Evolutionary conservation across 2,888 invertebrate species (phyloP).

Genomic region (Polia nebulosa): DNA sequence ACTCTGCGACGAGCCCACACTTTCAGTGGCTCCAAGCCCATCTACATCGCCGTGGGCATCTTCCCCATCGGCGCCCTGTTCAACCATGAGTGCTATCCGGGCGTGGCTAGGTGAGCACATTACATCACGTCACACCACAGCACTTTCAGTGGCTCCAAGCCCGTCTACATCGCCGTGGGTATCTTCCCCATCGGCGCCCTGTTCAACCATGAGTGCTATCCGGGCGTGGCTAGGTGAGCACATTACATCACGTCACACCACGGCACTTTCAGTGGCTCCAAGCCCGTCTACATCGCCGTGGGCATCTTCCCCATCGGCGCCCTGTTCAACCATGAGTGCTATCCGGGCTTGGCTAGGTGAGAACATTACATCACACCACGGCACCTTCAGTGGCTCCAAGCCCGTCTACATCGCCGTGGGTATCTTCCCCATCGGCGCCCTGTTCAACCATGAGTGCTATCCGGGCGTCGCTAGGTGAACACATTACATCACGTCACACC

Average conservation of each 20-base stretch:
- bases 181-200: slow-evolving; percentile 90
- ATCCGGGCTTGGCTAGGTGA: slow-evolving; percentile 94
- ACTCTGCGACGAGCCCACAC: slow-evolving; percentile 90
- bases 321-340: slow-evolving; percentile 96
- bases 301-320: slow-evolving; percentile 88
- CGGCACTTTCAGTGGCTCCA: neutral
- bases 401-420: slow-evolving; percentile 64
- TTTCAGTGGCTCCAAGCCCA: slow-evolving; percentile 88
- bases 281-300: slow-evolving; percentile 65
- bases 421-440: slow-evolving; percentile 89
- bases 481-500: too few species aligned
- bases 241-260: too few species aligned
- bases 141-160: neutral
- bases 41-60: slow-evolving; percentile 93
- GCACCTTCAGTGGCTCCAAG: neutral
- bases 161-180: slow-evolving; percentile 64
- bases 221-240: slow-evolving; percentile 93
- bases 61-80: slow-evolving; percentile 95
- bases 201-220: slow-evolving; percentile 96
- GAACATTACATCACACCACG: too few species aligned
- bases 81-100: slow-evolving; percentile 96
- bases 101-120: slow-evolving; percentile 93
- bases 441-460: slow-evolving; percentile 96
- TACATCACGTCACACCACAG: too few species aligned
- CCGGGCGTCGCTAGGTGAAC: slow-evolving; percentile 93